These are phyloP conservation scores for Lithophane ornitopus DNA, from an alignment of 2,888 invertebrate genomes.

Conservation along the genomic window DNA sequence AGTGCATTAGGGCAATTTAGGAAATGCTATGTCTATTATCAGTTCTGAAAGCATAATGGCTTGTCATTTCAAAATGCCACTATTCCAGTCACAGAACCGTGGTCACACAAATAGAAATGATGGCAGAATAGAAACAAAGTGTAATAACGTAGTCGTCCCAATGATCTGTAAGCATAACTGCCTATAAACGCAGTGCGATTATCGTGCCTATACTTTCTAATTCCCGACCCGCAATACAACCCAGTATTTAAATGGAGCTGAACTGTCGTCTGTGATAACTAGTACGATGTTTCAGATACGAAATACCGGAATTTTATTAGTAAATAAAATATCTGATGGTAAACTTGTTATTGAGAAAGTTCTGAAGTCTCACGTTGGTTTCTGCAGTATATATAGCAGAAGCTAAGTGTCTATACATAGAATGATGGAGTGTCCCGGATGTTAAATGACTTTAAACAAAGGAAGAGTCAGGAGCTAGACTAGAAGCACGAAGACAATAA, in stretches of 20 bases:
- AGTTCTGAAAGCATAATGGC: conserved; percentile 2
- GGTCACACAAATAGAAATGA: conserved; percentile 44
- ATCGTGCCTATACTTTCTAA: conserved; percentile 71
- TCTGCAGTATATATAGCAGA: background rate
- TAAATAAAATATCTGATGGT: conserved; percentile 7
- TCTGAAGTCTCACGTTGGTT: background rate
- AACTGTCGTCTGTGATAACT: conserved; percentile 59
- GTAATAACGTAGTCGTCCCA: conserved; percentile 59
- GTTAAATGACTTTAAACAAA: background rate
- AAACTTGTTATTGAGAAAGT: conserved; percentile 10
- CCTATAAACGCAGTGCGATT: conserved; percentile 61
- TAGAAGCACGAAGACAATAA: conserved; percentile 11
- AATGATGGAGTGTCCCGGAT: background rate
- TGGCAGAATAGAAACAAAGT: conserved; percentile 66
- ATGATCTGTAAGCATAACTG: conserved; percentile 63
- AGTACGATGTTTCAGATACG: conserved; percentile 45
- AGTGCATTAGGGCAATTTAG: background rate
- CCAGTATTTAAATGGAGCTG: conserved; percentile 68
- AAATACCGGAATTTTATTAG: conserved; percentile 26
- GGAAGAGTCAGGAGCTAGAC: background rate
- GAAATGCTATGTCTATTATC: background rate
- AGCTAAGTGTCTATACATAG: background rate
- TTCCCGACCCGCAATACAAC: conserved; percentile 61
- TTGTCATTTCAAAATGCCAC: conserved; percentile 3
- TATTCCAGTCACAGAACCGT: conserved; percentile 17